Conservation (phyloP, 2,113 vertebrate species). For the Scatophagus argus region DNA sequence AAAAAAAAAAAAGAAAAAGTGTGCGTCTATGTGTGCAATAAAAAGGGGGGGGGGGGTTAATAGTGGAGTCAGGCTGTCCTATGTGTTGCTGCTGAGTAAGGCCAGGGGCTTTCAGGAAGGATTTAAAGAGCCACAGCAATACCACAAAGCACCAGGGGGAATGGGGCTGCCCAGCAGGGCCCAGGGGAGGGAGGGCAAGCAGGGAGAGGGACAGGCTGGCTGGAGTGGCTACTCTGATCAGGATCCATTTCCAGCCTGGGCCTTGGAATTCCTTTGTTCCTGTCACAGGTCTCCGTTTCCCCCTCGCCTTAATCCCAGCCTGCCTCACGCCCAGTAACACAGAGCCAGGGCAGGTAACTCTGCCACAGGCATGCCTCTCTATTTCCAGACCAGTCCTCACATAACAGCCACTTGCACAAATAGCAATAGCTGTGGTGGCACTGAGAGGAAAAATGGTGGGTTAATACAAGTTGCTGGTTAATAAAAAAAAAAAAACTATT, state of each 20-base stretch:
- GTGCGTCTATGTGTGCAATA: constrained; percentile 31
- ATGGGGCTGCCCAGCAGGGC: constrained; percentile 73
- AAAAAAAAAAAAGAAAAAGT: constrained; percentile 12
- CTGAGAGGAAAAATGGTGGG: constrained; percentile 32
- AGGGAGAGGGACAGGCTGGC: constrained; percentile 52
- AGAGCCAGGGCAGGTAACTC: constrained; percentile 79
- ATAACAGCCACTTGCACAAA: constrained; percentile 58
- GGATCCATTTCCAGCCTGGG: constrained; percentile 80
- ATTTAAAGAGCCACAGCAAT: constrained; percentile 78
- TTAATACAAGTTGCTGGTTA: constrained; percentile 17
- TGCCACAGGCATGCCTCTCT: constrained; percentile 77
- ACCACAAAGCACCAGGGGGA: constrained; percentile 74
- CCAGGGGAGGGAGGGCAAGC: constrained; percentile 50
- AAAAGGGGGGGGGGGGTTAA: constrained; percentile 49
- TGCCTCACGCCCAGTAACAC: constrained; percentile 75
- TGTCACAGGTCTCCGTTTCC: constrained; percentile 81
- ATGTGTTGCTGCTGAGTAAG: constrained; percentile 73
- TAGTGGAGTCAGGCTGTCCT: constrained; percentile 70
- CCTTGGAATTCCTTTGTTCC: constrained; percentile 83
- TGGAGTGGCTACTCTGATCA: constrained; percentile 75
- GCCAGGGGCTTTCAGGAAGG: constrained; percentile 69
- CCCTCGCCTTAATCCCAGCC: constrained; percentile 75
- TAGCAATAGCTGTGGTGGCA: constrained; percentile 47
- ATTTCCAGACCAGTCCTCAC: constrained; percentile 71
- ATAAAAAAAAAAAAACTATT: constrained; percentile 18